Base-by-base conservation (phyloP, 2,797 vertebrate genomes). In the Hapalemur alaotrensis region DNA sequence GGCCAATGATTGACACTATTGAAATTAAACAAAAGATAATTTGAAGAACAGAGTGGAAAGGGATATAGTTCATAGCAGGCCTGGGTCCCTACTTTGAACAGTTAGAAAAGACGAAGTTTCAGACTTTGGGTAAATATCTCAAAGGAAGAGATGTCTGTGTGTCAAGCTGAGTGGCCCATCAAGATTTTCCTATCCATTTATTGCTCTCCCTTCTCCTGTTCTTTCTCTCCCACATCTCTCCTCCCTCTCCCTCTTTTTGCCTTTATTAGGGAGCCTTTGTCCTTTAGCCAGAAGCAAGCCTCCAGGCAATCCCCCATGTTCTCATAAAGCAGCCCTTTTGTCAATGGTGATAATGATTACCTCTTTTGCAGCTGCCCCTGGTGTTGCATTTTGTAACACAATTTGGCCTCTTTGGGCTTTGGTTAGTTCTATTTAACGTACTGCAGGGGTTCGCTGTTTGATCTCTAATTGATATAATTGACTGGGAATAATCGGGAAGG, bases 391-490 rank as follows among this genome's bases (percentile, higher is more conserved):
- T 98, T 99, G 98, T 99, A 99, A 99, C 99, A 98, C 98, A 98
- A 99, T 99, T 99, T 99, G 98, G 98, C 98, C 98, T 98, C 98
- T 98, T 98, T 98, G 98, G 98, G 98, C 98, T 98, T 98, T 92
- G 97, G 98, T 99, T 99, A 98, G 98, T 97, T 98, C 98, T 98
- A 98, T 99, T 99, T 99, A 99, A 98, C 97, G 78, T 98, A 98
- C 98, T 98, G 98, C 99, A 98, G 98, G 98, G 98, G 98, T 98
- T 98, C 98, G 63, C 98, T 98, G 98, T 99, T 99, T 99, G 99
- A 99, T 99, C 98, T 99, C 97, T 98, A 99, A 99, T 99, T 99
- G 99, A 99, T 99, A 98, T 99, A 99, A 99, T 99, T 99, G 99
- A 99, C 99, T 99, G 98, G 98, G 99, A 98, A 99, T 99, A 98